These are phyloP conservation scores for Steromphala cineraria DNA, from an alignment of 2,888 invertebrate species.

Conservation along the genomic window DNA sequence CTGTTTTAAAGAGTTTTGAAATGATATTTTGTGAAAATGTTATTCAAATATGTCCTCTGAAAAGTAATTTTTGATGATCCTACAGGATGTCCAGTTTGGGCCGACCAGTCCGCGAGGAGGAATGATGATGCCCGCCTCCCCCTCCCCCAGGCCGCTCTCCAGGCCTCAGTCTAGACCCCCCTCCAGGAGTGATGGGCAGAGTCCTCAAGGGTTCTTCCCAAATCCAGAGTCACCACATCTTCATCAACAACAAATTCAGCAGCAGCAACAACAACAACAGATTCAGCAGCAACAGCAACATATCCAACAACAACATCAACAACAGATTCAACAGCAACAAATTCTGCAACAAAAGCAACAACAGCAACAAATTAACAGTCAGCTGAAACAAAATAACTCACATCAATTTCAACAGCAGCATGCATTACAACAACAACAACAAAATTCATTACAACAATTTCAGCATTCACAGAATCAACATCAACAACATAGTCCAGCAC, in stretches of 20 bases:
- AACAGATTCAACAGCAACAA: neutral
- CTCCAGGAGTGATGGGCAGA: neutral
- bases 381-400: neutral
- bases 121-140: neutral
- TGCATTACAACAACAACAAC: neutral
- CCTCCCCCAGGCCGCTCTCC: neutral
- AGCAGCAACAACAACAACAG: conserved; percentile 4
- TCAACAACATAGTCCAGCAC: no score
- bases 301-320: neutral
- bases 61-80: neutral
- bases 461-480: neutral
- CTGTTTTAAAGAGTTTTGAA: no score
- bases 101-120: neutral
- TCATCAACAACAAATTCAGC: neutral
- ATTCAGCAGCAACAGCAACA: neutral
- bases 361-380: neutral
- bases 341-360: neutral
- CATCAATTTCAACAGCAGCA: neutral
- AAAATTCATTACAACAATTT: neutral
- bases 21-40: no score
- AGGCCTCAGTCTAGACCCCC: neutral
- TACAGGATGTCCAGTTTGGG: conserved; percentile 10
- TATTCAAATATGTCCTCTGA: no score
- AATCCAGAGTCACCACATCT: neutral
- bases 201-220: neutral